Conservation (phyloP, 2,888 invertebrate species). For the Phaonia tiefii region DNA sequence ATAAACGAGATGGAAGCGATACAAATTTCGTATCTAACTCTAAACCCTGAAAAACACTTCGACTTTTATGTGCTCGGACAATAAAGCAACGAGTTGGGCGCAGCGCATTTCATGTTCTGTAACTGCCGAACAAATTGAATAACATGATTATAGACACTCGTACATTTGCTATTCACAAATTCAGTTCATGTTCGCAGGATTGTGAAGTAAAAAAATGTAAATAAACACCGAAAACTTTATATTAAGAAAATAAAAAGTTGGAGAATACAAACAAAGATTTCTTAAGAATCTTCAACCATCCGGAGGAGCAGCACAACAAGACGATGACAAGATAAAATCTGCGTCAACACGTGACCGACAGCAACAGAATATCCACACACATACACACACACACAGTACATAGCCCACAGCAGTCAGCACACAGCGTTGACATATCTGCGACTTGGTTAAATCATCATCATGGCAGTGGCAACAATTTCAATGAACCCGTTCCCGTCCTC, state of each 20-base stretch:
- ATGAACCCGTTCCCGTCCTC: neutral
- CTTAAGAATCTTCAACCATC: slow-evolving; percentile 2
- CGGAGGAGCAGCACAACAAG: slow-evolving; percentile 10
- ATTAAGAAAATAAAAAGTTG: slow-evolving; percentile 16
- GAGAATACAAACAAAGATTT: slow-evolving; percentile 17
- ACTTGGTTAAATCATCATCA: slow-evolving; percentile 45
- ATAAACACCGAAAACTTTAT: slow-evolving; percentile 32
- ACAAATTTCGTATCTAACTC: too few species aligned
- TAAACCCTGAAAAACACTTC: too few species aligned
- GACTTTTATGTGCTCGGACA: too few species aligned
- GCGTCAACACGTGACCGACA: slow-evolving; percentile 52
- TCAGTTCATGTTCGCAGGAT: slow-evolving; percentile 9
- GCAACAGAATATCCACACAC: neutral
- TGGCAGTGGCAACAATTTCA: neutral
- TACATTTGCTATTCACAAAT: slow-evolving; percentile 34
- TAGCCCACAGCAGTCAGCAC: neutral
- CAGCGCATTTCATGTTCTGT: neutral
- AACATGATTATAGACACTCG: neutral
- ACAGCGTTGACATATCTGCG: slow-evolving; percentile 26
- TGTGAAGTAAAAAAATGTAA: slow-evolving; percentile 31
- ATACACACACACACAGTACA: too few species aligned
- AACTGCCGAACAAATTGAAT: neutral
- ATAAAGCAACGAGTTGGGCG: too few species aligned
- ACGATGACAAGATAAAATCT: slow-evolving; percentile 55
- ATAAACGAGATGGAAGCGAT: too few species aligned